Base-by-base conservation (phyloP, 2,797 vertebrate species). In the Tangara arthus region DNA sequence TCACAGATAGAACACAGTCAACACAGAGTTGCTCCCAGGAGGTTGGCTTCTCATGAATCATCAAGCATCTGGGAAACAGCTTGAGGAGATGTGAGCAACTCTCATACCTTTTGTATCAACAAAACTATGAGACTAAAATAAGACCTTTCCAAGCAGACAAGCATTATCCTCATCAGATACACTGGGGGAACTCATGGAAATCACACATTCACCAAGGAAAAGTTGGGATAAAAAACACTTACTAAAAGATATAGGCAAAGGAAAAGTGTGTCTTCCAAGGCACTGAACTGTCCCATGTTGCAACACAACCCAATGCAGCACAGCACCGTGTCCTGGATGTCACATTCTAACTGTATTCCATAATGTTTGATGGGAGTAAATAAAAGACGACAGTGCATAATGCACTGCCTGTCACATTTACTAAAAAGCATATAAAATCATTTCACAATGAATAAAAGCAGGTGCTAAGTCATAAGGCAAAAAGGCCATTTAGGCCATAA, bases 351-450 rank as follows among this genome's bases (percentile, higher is more conserved):
- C 55, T 63, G 23, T 42, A 89, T 77, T 82, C 91, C 34, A 86
- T 32, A 94, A 73, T 44, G 75, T 46, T 87, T 93, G 83, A 93
- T 44, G 44, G 63, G n/a, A 94, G 53, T 42, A 96, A 96, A 96
- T 85, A 94, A 91, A 93, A 71, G 42, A 71, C 0, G 30, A 89
- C 82, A 87, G 47, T 23, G 35, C 63, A 57, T 68, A 90, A 89
- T 80, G 85, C 64, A 81, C 65, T 80, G 65, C 56, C 49, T 96
- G 82, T 73, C 79, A 87, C 57, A 65, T 83, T 90, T 87, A 91
- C 77, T 92, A 91, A 95, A 93, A 89, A 70, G 63, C 53, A 69
- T 35, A 71, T 42, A 84, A 90, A 88, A 83, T 76, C 39, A 90
- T 89, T 92, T 90, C 73, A 68, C 61, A 77, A 42, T 49, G 65